phyloP scores from a whole-genome alignment of 2,888 invertebrate species.

The Pterostichus madidus region DNA sequence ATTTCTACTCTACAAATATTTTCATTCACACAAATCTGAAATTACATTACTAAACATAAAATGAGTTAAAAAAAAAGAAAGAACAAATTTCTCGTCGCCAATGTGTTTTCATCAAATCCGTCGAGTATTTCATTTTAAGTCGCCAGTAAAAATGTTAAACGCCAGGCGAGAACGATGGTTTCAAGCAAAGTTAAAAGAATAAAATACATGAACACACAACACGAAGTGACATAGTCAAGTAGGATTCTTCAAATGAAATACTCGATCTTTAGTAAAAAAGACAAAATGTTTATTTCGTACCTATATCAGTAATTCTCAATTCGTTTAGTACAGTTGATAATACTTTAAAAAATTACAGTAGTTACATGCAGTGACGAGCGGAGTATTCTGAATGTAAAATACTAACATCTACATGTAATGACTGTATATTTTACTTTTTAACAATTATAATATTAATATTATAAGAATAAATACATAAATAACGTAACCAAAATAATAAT shows the following conservation, averaged over 20 bases:
- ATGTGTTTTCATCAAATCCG: conserved; percentile 10
- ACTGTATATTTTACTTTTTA: conserved; percentile 58
- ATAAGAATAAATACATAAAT: conserved; percentile 67
- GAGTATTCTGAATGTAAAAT: conserved; percentile 5
- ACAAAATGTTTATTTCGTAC: conserved; percentile 45
- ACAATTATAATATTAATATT: conserved; percentile 59
- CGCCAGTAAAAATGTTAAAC: neutral
- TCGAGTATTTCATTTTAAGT: conserved; percentile 52
- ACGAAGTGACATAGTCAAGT: conserved; percentile 37
- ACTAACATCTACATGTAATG: conserved; percentile 44
- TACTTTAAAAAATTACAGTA: conserved; percentile 58
- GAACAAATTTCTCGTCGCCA: conserved; percentile 4
- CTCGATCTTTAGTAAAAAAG: conserved; percentile 56
- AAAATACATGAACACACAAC: conserved; percentile 60
- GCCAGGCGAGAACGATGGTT: conserved; percentile 1
- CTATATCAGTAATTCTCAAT: conserved; percentile 23
- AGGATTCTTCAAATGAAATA: conserved; percentile 54
- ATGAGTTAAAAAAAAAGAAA: conserved; percentile 29
- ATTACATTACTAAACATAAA: conserved; percentile 16
- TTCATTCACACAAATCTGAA: conserved; percentile 58
- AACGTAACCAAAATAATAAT: conserved; percentile 65
- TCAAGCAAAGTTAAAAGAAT: conserved; percentile 42
- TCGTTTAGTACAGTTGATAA: conserved; percentile 50
- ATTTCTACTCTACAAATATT: conserved; percentile 45
- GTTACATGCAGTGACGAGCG: conserved; percentile 22